phyloP scores from a whole-genome alignment of 2,888 invertebrate species.

The Drosophila pseudotalamancana region DNA sequence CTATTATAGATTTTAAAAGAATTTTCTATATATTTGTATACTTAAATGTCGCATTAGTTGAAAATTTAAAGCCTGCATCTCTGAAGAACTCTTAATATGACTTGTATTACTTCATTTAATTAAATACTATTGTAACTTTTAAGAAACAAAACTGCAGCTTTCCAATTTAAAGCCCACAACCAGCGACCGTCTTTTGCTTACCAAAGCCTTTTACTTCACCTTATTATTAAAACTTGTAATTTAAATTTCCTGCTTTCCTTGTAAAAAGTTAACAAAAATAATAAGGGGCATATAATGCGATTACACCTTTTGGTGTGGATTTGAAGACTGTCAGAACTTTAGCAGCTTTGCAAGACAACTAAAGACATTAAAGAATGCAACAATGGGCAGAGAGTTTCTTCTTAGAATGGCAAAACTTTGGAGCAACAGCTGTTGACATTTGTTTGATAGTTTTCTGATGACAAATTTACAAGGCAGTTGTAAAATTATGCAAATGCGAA shows the following conservation, averaged over 20 bases:
- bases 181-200: not conserved
- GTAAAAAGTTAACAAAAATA: conserved; percentile 18
- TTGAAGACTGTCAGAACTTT: not conserved
- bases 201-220: not conserved
- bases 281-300: conserved; percentile 11
- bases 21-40: too few relatives aligned
- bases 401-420: conserved; percentile 26
- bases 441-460: conserved; percentile 32
- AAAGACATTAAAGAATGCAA: conserved; percentile 12
- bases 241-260: not conserved
- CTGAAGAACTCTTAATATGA: too few relatives aligned
- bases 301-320: conserved; percentile 16
- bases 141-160: not conserved
- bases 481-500: conserved; percentile 46
- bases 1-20: too few relatives aligned
- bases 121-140: not conserved
- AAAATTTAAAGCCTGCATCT: too few relatives aligned
- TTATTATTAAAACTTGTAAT: conserved; percentile 24
- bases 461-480: conserved; percentile 42
- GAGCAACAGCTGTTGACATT: conserved; percentile 34
- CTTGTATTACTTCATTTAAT: too few relatives aligned
- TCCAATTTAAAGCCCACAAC: not conserved
- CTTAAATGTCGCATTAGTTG: too few relatives aligned
- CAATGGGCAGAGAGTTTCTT: not conserved
- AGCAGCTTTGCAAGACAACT: not conserved